Percentiles rank a stretch among this genome's conserved stretches.
These are phyloP conservation scores for Cephus sareptanus DNA, from an alignment of 2,888 invertebrate species.

Conservation along the genomic window DNA sequence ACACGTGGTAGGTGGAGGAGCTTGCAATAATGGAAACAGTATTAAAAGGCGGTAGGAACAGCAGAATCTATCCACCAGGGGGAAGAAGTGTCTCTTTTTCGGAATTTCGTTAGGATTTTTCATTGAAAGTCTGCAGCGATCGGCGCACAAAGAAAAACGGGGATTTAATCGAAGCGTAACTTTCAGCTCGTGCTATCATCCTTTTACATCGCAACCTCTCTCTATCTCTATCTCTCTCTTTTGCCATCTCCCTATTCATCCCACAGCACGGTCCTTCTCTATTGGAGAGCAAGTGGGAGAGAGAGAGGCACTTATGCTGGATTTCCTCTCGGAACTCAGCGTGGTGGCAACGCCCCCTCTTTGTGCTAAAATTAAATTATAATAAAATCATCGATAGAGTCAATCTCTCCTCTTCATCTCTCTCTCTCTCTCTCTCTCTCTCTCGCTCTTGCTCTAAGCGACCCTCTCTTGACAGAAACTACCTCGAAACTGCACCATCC, in stretches of 20 bases:
- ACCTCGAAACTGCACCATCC: neutral
- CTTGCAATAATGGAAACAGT: neutral
- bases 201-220: too few relatives aligned
- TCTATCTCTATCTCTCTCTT: too few relatives aligned
- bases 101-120: slow-evolving; percentile 19
- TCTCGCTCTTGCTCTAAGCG: neutral
- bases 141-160: slow-evolving; percentile 28
- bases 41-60: neutral
- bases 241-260: too few relatives aligned
- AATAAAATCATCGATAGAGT: slow-evolving; percentile 25
- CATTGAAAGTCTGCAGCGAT: slow-evolving; percentile 30
- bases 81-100: too few relatives aligned
- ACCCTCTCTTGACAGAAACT: neutral
- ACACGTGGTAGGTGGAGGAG: neutral
- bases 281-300: too few relatives aligned
- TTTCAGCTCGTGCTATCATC: slow-evolving; percentile 4
- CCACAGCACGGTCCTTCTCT: too few relatives aligned
- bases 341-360: neutral
- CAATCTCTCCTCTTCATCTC: slow-evolving; percentile 9
- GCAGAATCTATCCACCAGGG: neutral
- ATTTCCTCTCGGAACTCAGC: neutral
- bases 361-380: slow-evolving; percentile 26
- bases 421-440: neutral
- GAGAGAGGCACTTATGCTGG: neutral
- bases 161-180: slow-evolving; percentile 28